These are phyloP conservation scores for Aplodontia rufa DNA, from an alignment of 2,113 vertebrate species.

Conservation along the genomic window DNA sequence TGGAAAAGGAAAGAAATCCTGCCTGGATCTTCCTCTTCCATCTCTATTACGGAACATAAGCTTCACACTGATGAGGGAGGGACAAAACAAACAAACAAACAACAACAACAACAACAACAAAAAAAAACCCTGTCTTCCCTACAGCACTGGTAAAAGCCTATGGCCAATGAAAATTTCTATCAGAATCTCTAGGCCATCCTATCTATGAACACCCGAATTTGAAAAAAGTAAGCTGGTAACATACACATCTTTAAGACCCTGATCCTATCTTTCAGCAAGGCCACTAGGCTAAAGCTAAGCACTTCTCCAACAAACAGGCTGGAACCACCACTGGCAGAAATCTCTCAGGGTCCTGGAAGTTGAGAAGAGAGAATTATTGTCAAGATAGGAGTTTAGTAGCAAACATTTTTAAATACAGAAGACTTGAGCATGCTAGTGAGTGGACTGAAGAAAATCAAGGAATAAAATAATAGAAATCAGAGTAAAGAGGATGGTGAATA, in stretches of 20 bases:
- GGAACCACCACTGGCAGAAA: neutral
- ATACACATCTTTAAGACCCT: neutral
- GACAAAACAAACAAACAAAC: neutral
- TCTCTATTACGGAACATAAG: neutral
- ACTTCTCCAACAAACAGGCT: neutral
- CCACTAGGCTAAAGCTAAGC: neutral
- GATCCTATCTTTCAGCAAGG: neutral
- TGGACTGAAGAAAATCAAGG: neutral
- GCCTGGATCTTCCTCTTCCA: neutral
- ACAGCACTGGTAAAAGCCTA: neutral
- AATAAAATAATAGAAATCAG: neutral
- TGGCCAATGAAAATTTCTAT: neutral
- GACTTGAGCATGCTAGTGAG: neutral
- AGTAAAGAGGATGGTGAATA: neutral
- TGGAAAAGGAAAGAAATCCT: neutral
- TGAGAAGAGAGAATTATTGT: neutral
- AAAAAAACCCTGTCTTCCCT: neutral
- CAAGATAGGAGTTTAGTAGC: neutral
- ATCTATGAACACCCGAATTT: slow-evolving; percentile 4
- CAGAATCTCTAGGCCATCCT: neutral
- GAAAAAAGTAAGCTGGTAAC: neutral
- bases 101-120: neutral
- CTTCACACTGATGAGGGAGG: neutral
- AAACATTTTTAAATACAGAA: neutral
- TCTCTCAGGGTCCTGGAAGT: neutral